Base-by-base conservation (phyloP, 2,888 invertebrate genomes). In the Epinotia ramella region DNA sequence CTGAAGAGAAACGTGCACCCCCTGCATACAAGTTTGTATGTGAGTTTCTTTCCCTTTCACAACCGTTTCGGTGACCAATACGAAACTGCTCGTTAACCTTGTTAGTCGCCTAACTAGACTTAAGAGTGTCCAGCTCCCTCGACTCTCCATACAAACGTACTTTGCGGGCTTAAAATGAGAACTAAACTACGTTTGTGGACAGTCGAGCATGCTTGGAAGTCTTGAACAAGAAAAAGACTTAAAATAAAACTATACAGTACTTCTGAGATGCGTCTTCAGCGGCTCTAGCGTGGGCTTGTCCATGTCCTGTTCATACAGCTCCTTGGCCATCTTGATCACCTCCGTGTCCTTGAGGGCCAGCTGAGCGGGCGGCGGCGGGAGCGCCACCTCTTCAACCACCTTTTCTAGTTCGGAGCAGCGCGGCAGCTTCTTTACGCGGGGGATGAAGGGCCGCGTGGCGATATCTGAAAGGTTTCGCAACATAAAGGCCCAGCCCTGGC, bases 321-420 rank as follows among this genome's bases (percentile, higher is more conserved):
- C 91, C 33, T 80, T 80, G 3, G 94, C 94, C 24, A 86, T 78
- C 80, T 91, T 93, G 93, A 94, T 94, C 16, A 94, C 86, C 83
- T 93, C 94, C 0, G 94, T 93, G 75, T 94, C 94, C 72, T 92
- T 91, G 79, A 94, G 88, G 18, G 90, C 91, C n/a, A 94, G 86
- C 78, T 90, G 91, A 6, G 85, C 80, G 0, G 81, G 79, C 20
- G 81, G 78, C 0, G 82, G 78, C 0, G 79, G 73, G 0, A 78
- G 66, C 0, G 79, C 78, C 13, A 77, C 78, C 40, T 83, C 83
- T 13, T 82, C 81, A 2, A 75, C 79, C 5, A 73, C 78, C 3
- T 80, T 80, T 1, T 79, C 83, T 28, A 81, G 77, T 3, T 80
- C 74, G 2, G 82, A 78, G 77, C 88, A 88, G 0, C 86, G 85